Evolutionary conservation across 2,797 vertebrate genomes (phyloP).

Genomic region (Pterois miles): DNA sequence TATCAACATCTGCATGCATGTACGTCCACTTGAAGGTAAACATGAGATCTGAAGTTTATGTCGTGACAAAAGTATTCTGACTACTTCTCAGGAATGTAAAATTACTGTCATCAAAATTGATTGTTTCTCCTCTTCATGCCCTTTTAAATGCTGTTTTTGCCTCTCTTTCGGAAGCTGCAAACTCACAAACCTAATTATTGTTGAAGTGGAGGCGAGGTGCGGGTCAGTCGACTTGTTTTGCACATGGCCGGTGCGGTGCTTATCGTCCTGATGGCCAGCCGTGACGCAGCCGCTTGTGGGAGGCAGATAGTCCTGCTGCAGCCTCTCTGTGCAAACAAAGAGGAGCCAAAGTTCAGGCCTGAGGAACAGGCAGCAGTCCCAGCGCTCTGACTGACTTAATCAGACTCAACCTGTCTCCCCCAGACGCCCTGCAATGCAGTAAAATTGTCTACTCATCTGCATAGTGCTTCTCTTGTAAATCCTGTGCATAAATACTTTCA

Average conservation of each 20-base stretch:
- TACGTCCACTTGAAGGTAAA: not conserved
- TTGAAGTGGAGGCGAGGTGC: not conserved
- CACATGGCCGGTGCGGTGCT: conserved; percentile 39
- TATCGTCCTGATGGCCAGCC: conserved; percentile 36
- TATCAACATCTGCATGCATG: not conserved
- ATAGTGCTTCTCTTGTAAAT: conserved; percentile 44
- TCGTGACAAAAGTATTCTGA: not conserved
- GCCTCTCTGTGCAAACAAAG: conserved; percentile 71
- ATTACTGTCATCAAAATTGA: conserved; percentile 21
- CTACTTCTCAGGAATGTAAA: conserved; percentile 17
- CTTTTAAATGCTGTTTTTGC: not conserved
- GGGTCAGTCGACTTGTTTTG: conserved; percentile 42
- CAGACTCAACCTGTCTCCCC: conserved; percentile 49
- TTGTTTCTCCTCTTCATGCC: not conserved
- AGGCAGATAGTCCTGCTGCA: conserved; percentile 50
- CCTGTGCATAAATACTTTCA: conserved; percentile 1
- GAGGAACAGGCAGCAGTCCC: conserved; percentile 39
- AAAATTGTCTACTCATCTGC: conserved; percentile 62
- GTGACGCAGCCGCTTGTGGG: conserved; percentile 61
- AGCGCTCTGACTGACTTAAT: conserved; percentile 57
- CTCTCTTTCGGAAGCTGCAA: not conserved
- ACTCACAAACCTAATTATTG: conserved; percentile 39
- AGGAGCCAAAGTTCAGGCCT: conserved; percentile 79
- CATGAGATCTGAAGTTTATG: not conserved
- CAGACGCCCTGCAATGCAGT: conserved; percentile 76